These are phyloP conservation scores for Bombus huntii DNA, from an alignment of 1,140 invertebrate genomes.

Conservation along the genomic window DNA sequence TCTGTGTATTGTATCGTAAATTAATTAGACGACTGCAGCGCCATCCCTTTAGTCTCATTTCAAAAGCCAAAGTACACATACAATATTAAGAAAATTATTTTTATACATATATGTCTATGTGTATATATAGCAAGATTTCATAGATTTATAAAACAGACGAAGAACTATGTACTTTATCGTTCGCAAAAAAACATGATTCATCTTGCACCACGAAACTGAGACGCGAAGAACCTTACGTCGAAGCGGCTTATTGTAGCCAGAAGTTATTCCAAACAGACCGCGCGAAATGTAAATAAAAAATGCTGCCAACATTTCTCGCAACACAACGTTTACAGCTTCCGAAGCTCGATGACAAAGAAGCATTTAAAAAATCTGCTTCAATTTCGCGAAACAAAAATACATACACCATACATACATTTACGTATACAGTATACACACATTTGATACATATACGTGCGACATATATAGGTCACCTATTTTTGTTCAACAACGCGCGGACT, in stretches of 20 bases:
- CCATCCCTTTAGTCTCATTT: neutral
- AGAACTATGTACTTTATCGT: neutral
- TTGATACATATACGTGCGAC: neutral
- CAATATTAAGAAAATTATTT: neutral
- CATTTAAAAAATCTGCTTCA: neutral
- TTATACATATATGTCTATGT: too few species aligned
- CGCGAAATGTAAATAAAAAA: constrained; percentile 31
- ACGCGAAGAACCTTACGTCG: neutral
- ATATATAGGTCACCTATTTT: constrained; percentile 47
- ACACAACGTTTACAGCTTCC: constrained; percentile 16
- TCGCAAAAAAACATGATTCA: constrained; percentile 1
- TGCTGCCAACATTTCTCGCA: neutral
- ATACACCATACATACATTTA: neutral
- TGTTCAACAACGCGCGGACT: neutral
- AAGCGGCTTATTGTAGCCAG: neutral
- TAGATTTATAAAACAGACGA: neutral
- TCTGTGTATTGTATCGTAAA: neutral
- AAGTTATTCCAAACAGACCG: constrained; percentile 14
- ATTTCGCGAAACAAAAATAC: constrained; percentile 4
- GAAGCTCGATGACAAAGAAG: constrained; percentile 5
- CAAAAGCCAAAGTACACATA: neutral
- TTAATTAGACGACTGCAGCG: neutral
- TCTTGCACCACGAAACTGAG: neutral
- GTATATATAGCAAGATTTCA: neutral
- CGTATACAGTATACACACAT: neutral